Evolutionary conservation across 2,888 invertebrate species (phyloP), one percentile per base, ranked within the genome.

Genomic region (Trachelus iudaicus): DNA sequence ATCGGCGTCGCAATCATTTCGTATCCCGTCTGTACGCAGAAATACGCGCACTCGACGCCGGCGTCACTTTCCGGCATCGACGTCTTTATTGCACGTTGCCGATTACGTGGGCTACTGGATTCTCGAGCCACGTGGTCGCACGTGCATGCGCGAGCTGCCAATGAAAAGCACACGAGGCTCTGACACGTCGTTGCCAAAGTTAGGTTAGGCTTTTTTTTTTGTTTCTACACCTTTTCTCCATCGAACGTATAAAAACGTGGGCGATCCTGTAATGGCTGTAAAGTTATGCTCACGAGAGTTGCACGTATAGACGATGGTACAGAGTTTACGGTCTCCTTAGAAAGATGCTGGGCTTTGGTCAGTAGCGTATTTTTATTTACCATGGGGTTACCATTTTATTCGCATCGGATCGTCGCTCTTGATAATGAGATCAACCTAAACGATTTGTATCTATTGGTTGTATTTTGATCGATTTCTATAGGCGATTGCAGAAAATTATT

Each of bases 61-160:
- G 9, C 40, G 23, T 56, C 23, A 23, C 40, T 56, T 15, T 23
- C 9, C 9, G 23, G 9, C 9, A 23, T 9, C 56, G 56, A 2
- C 23, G 2, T 23, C 56, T 23, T 56, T 56, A 9, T 56, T 56
- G 23, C 56, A 23, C 56, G 6, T 23, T 23, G 40, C 40, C 6
- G 23, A 4, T 23, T 56, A 56, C 73, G 73, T 75, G 77, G 77
- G 78, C 69, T 74, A 77, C 76, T 75, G 79, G 79, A 76, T 80
- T 81, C 80, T 76, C 79, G 79, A 82, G 79, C 79, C 77, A 81
- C 34, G 69, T 77, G 77, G 73, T 74, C 77, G 73, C 81, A 81
- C 73, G 75, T 79, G 77, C 79, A 79, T 77, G 82, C 80, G 79
- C 76, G 79, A 81, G 82, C 74, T 79, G 80, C 79, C 81, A 83